These are phyloP conservation scores for Alauda arvensis DNA, from an alignment of 2,797 vertebrate genomes.

Conservation along the genomic window DNA sequence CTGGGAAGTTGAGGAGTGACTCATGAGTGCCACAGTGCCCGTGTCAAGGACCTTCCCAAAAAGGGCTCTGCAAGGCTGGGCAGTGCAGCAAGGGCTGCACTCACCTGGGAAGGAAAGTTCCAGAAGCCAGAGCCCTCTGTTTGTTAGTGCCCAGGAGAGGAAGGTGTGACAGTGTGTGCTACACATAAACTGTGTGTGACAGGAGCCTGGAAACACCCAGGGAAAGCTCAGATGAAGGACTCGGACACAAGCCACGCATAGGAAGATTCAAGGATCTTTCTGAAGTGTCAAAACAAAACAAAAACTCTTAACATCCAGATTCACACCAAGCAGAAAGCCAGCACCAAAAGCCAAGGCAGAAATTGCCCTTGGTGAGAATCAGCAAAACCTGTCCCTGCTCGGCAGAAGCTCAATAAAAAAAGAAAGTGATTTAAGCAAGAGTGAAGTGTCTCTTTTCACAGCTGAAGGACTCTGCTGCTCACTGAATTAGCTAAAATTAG, in stretches of 20 bases:
- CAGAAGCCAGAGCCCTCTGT: neutral
- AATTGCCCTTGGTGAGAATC: neutral
- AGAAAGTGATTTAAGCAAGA: neutral
- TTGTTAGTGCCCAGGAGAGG: fast-evolving
- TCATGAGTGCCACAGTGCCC: neutral
- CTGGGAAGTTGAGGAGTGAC: neutral
- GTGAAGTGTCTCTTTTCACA: neutral
- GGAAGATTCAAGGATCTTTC: neutral
- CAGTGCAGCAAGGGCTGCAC: neutral
- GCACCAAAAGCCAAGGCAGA: neutral
- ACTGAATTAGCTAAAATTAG: neutral
- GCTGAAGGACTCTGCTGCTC: neutral
- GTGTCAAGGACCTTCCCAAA: neutral
- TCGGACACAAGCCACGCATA: fast-evolving
- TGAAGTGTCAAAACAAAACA: neutral
- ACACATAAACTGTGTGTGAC: fast-evolving
- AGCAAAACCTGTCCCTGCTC: neutral
- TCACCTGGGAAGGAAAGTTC: neutral
- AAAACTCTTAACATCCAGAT: neutral
- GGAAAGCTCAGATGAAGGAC: neutral
- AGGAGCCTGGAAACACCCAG: neutral
- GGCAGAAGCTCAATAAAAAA: neutral
- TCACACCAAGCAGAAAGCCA: neutral
- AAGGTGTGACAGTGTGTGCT: neutral
- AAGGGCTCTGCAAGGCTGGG: neutral